Evolutionary conservation across 2,888 invertebrate species (phyloP), one percentile per base, ranked within the genome.

Genomic region (Dasypolia templi): DNA sequence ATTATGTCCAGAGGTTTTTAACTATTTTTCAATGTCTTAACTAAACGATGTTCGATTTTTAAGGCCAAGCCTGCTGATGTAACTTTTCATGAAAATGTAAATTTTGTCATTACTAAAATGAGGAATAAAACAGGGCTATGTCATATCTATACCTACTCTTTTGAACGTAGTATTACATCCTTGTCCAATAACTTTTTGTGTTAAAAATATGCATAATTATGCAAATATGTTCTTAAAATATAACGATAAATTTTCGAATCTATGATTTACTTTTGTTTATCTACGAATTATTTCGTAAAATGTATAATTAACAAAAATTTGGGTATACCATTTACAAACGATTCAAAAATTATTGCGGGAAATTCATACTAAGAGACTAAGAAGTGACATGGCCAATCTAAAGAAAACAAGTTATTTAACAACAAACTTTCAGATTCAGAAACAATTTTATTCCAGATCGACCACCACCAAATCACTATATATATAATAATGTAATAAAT

Each of bases 401-500:
- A n/a, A 46, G 3, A 49, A 22, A 51, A 59, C 14, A 35, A 32
- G 7, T 29, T 19, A 32, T 22, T 5, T 44, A 53, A 22, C 7
- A 22, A 46, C 7, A 63, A 62, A 61, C 49, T 77, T 59, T 72
- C 22, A 46, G 74, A 49, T 59, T 72, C 22, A 46, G 74, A 49
- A 53, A 42, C 55, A 19, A 22, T 17, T 26, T 29, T 3, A 32
- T 12, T 17, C 46, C 39, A 39, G 32, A 63, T 42, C 55, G 26
- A 42, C 12, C 35, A 29, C 29, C 1, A 26, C 22, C 7, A 46
- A 56, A 62, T 67, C 35, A 67, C 46, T 56, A 67, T 65, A 65
- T 56, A 67, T 65, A 65, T 56, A 64, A 79, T 72, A 14, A 7
- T 44, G 32, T 26, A 42, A 78, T 75, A 58, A 56, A 65, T 63